Base-by-base conservation (phyloP, 1,140 invertebrate species). In the Heliconius melpomene region DNA sequence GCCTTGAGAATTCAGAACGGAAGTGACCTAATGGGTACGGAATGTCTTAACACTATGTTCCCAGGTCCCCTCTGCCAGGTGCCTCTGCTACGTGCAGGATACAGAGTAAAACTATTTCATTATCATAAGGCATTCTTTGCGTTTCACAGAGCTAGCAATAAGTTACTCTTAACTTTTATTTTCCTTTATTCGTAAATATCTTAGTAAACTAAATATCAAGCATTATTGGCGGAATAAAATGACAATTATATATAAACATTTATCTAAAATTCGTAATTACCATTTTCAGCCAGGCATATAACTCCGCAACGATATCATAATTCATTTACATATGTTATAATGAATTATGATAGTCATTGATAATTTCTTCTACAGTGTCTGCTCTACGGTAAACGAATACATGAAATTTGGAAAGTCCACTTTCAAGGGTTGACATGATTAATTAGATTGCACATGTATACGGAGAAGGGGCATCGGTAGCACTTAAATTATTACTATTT, bases 291-390 rank as follows among this genome's bases (percentile, higher is more conserved):
- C 26, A 29, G 11, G n/a, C 20, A 66, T 26, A 66, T 26, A 26
- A 66, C 11, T 66, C 11, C 0, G 57, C 9, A 26, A 66, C 23
- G n/a, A 66, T 26, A 66, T 8, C 57, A 13, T 66, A 66, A 57
- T 66, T 66, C 57, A 66, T 66, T 60, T 60, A 60, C 57, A 60
- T 60, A 60, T 60, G 57, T 60, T 60, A 60, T 16, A 26, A 60
- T 60, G 23, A 60, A 60, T 60, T 60, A 60, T 60, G 57, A 60
- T 60, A 23, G 7, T 3, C 57, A 60, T 60, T 60, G 26, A 60
- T 60, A 60, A 29, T 5, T 5, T 29, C n/a, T 26, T 13, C n/a
- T 11, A 23, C 9, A 60, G 20, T 60, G 54, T 52, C 50, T 52
- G 18, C 6, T 23, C 54, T 11, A 23, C 54, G 54, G 54, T 60